Base-by-base conservation (phyloP, 2,797 vertebrate species). In the Pseudochirops corinnae region DNA sequence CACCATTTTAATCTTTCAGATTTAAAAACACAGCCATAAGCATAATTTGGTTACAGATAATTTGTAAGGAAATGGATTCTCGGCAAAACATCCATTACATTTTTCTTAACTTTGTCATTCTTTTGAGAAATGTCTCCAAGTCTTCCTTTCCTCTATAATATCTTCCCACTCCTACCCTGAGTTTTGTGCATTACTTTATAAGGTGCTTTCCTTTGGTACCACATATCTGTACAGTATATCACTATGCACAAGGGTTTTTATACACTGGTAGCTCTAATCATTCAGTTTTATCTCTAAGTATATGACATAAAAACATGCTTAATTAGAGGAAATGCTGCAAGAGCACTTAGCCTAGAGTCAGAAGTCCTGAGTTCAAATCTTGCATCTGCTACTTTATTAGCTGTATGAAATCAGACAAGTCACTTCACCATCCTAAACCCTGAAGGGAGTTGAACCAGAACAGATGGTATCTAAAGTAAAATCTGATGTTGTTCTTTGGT, bases 1-100 rank as follows among this genome's bases (percentile, higher is more conserved):
- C 28, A n/a, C 94, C 95, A 96, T 94, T 94, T 24, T 96, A 90
- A 97, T 96, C 94, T 95, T 58, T 90, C 50, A 93, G 58, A 56
- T 52, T 92, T 82, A 55, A 91, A 90, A 60, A 95, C 95, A 94
- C 52, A 90, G 94, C 94, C 93, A 57, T 95, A 90, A 58, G 67
- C 91, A 93, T 93, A 95, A 56, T 92, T 95, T 21, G 26, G 87
- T 53, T 55, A 55, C 87, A 91, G 91, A 97, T 96, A 93, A 93
- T 91, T 33, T 55, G 92, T 90, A 94, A 93, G n/a, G 62, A 90
- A 94, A 93, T 90, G 95, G 93, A 94, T n/a, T 94, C 74, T 95
- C 53, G 56, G n/a, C 28, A 50, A 97, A 14, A 87, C 56, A 62
- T 87, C 56, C 90, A 50, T 91, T 92, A 33, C 90, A 52, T 94